Evolutionary conservation across 2,888 invertebrate genomes (phyloP).

Genomic region (Phrixothrix hirtus): DNA sequence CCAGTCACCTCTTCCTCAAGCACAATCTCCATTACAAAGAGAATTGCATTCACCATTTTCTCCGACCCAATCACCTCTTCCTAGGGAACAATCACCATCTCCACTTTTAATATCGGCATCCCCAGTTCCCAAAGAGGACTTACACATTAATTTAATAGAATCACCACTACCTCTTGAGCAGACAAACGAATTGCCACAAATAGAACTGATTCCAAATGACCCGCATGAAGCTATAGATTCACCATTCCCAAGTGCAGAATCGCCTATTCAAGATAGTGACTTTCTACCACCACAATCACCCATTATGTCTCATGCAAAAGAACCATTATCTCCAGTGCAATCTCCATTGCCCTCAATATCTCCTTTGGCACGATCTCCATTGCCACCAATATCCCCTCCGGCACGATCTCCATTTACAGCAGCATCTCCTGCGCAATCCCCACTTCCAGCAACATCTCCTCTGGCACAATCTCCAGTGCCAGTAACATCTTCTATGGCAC

Average conservation of each 20-base stretch:
- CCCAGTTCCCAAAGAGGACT: no score
- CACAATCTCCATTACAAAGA: background rate
- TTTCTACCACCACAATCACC: background rate
- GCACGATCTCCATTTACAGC: slow-evolving; percentile 13
- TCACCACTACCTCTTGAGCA: no score
- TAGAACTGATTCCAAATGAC: no score
- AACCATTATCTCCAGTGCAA: background rate
- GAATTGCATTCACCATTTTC: background rate
- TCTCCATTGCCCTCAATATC: slow-evolving; percentile 1
- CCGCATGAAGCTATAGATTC: no score
- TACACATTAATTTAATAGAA: no score
- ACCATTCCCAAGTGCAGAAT: no score
- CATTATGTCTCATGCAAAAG: background rate
- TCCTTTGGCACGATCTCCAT: no score
- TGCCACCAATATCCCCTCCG: background rate
- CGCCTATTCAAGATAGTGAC: no score
- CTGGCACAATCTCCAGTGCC: slow-evolving; percentile 1
- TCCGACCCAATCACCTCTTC: slow-evolving; percentile 1
- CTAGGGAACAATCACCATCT: background rate
- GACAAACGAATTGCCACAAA: no score
- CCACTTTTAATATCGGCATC: slow-evolving; percentile 1
- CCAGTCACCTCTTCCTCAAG: slow-evolving; percentile 2
- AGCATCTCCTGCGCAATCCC: slow-evolving; percentile 9
- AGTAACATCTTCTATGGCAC: background rate
- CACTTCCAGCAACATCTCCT: background rate